Evolutionary conservation across 2,797 vertebrate genomes (phyloP), one percentile per base, ranked within the genome.

Genomic region (Austrolebias charrua): DNA sequence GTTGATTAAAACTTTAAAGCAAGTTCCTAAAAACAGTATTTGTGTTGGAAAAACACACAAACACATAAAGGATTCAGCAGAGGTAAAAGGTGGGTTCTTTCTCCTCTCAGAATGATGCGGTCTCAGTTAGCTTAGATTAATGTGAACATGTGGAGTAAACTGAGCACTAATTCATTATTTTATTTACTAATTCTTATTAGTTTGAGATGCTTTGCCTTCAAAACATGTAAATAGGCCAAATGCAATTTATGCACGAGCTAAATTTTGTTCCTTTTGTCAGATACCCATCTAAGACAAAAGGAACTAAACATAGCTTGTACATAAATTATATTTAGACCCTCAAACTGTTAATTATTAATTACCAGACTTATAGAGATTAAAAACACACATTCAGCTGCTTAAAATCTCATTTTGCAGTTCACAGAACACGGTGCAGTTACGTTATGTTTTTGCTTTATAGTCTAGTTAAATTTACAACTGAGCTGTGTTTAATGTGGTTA

Each of bases 11-110:
- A 87, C 76, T 76, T 80, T 90, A 50, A 79, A 86, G 12, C 63
- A 90, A 38, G 66, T 75, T 35, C 59, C 79, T 47, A 85, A 72
- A 79, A 86, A 73, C 16, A 83, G 73, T 74, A 64, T 59, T 38
- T 6, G 48, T 64, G 60, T 65, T n/a, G 73, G 48, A 63, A 93
- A 82, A 82, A 79, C 79, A 74, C 88, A 90, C 13, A 95, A 91
- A 85, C 84, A 86, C 48, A 80, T 89, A 16, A 88, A 92, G 64
- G 88, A 91, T 49, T 64, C 82, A 10, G 73, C 78, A 54, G 78
- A 92, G 43, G 92, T 88, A 1, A 91, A 94, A 93, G 95, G 95
- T 98, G 87, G 49, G 88, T 68, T 58, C 43, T 20, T 33, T 44
- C 65, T 40, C 12, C 48, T 28, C 11, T 4, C 29, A 5, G 10